A percentile compares a stretch with the other conserved stretches of the same genome.
phyloP scores from a whole-genome alignment of 2,888 invertebrate genomes.

The Drosophila algonquin region DNA sequence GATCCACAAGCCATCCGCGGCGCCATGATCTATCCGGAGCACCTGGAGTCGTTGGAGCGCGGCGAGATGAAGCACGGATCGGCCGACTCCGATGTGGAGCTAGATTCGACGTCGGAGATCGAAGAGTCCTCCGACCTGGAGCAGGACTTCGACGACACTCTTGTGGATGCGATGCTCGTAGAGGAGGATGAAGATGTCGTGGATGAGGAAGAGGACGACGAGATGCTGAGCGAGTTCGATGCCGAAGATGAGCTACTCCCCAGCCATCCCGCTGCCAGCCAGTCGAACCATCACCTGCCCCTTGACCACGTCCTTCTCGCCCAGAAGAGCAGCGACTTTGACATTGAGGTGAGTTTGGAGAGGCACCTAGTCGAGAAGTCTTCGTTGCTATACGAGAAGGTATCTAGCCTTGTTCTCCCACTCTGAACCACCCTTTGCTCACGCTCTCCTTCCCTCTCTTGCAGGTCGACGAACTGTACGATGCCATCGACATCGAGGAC shows the following conservation, averaged over 20 bases:
- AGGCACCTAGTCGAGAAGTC: slow-evolving; percentile 19
- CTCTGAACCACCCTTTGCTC: neutral
- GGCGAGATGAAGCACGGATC: slow-evolving; percentile 94
- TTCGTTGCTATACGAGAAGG: slow-evolving; percentile 43
- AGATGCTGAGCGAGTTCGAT: slow-evolving; percentile 51
- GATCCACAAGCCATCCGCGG: slow-evolving; percentile 96
- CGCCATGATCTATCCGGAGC: slow-evolving; percentile 97
- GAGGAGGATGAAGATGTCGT: slow-evolving; percentile 84
- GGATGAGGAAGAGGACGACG: slow-evolving; percentile 57
- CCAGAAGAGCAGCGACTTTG: slow-evolving; percentile 85
- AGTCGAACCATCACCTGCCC: slow-evolving; percentile 48
- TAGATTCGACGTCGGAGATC: slow-evolving; percentile 84
- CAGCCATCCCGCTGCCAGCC: slow-evolving; percentile 9
- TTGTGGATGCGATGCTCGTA: slow-evolving; percentile 84
- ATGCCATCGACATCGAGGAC: slow-evolving; percentile 89
- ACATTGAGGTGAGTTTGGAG: slow-evolving; percentile 85
- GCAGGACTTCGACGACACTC: slow-evolving; percentile 85
- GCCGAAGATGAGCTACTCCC: slow-evolving; percentile 17
- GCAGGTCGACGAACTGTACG: slow-evolving; percentile 89
- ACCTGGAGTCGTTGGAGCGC: slow-evolving; percentile 91
- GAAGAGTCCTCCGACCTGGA: slow-evolving; percentile 86
- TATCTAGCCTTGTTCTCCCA: slow-evolving; percentile 23
- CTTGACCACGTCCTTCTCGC: slow-evolving; percentile 54
- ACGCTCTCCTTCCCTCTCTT: neutral
- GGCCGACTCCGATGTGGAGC: slow-evolving; percentile 86